phyloP scores from a whole-genome alignment of 1,140 invertebrate species.

The Neelides sp. region DNA sequence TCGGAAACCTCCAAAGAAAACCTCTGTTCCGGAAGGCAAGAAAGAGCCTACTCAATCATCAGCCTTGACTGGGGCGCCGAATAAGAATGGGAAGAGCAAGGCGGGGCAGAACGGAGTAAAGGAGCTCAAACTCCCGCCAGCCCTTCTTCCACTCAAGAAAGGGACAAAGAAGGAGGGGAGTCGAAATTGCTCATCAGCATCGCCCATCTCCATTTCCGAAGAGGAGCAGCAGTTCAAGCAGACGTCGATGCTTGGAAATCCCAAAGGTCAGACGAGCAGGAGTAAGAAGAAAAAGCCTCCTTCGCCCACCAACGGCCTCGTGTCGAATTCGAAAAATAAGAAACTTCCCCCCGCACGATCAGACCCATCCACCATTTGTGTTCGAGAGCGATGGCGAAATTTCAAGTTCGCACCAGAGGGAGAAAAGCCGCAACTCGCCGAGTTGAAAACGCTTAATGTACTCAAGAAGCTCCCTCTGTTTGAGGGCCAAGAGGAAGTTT shows the following conservation, averaged over 20 bases:
- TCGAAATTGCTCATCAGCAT: background rate
- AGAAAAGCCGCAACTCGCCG: constrained; percentile 15
- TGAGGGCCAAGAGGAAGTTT: background rate
- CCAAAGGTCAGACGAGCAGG: no score
- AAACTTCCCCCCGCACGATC: background rate
- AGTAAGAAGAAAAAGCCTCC: constrained; percentile 28
- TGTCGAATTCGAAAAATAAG: no score
- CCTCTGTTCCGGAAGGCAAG: background rate
- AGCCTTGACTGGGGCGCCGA: no score
- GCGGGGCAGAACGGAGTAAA: no score
- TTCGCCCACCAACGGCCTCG: constrained; percentile 40
- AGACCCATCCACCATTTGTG: constrained; percentile 6
- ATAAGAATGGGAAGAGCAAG: no score
- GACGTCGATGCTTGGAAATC: no score
- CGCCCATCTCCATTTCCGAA: background rate
- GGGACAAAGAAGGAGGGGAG: no score
- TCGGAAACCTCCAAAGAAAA: no score
- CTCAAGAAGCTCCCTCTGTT: constrained; percentile 20
- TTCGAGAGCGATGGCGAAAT: constrained; percentile 12
- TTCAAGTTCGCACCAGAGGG: constrained; percentile 7
- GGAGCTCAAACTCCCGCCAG: no score
- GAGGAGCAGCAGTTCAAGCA: no score
- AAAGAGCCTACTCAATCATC: no score
- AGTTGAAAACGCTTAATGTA: constrained; percentile 20
- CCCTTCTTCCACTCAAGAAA: no score